phyloP scores from a whole-genome alignment of 2,888 invertebrate genomes.

The Tenthredo notha region DNA sequence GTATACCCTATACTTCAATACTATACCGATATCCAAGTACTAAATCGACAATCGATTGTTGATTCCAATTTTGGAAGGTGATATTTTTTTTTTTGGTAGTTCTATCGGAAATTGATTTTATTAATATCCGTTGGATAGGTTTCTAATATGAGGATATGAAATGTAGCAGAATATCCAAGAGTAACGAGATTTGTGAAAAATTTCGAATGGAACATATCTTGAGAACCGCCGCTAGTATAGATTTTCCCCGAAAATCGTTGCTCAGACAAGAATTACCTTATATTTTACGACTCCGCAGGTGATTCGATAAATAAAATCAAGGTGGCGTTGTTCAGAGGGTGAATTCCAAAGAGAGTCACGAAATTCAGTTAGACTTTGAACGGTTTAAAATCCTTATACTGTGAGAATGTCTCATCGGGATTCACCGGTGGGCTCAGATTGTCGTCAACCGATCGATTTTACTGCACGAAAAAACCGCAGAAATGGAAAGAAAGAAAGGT shows the following conservation, averaged over 20 bases:
- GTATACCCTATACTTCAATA: neutral
- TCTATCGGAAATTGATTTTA: neutral
- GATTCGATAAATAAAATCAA: conserved; percentile 37
- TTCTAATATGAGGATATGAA: neutral
- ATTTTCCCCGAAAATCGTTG: neutral
- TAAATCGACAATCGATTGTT: neutral
- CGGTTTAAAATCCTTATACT: conserved; percentile 22
- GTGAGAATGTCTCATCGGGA: neutral
- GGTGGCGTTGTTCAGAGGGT: conserved; percentile 5
- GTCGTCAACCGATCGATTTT: neutral
- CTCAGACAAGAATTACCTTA: neutral
- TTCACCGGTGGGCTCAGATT: neutral
- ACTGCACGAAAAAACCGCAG: neutral
- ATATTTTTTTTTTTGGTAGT: neutral
- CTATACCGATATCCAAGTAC: neutral
- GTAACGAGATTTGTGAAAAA: neutral
- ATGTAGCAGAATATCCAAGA: neutral
- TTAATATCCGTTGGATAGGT: neutral
- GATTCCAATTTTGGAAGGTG: neutral
- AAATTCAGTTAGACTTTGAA: conserved; percentile 21
- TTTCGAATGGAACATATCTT: neutral
- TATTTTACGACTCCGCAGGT: neutral
- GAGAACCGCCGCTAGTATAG: too few relatives aligned
- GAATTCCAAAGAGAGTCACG: conserved; percentile 18
- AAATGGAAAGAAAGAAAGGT: too few relatives aligned